Conservation (phyloP, 2,797 vertebrate species). For the Chloroceryle amazona region DNA sequence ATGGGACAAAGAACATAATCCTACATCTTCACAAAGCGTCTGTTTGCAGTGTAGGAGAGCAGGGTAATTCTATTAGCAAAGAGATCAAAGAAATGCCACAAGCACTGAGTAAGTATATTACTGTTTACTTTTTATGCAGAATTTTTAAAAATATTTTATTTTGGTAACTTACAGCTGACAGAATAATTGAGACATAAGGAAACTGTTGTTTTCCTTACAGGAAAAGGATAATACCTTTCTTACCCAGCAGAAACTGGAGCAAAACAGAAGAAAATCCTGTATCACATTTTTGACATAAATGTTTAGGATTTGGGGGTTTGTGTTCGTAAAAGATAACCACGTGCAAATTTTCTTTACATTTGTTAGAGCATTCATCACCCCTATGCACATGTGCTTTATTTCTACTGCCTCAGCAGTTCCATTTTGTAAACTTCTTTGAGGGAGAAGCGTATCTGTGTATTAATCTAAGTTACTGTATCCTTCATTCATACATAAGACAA, state of each 20-base stretch:
- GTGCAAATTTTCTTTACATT: background rate
- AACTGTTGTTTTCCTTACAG: background rate
- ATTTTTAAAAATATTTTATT: background rate
- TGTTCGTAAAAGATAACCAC: accelerated
- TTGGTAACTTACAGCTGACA: background rate
- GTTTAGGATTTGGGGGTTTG: background rate
- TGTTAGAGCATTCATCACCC: background rate
- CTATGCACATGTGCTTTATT: background rate
- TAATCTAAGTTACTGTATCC: background rate
- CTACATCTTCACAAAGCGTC: constrained; percentile 10
- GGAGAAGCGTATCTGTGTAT: background rate
- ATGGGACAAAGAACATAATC: constrained; percentile 49
- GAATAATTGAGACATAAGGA: background rate
- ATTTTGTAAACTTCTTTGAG: background rate
- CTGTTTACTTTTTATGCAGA: background rate
- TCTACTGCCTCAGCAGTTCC: background rate
- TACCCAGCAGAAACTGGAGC: background rate
- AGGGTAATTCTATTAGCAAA: constrained; percentile 24
- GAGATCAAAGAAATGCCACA: constrained; percentile 53
- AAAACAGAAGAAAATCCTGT: background rate
- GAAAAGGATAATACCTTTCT: background rate
- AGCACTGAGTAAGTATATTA: background rate
- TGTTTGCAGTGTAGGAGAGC: background rate
- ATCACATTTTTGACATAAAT: background rate
- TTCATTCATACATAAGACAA: background rate